Base-by-base conservation (phyloP, 2,797 vertebrate species). In the Okamejei kenojei region DNA sequence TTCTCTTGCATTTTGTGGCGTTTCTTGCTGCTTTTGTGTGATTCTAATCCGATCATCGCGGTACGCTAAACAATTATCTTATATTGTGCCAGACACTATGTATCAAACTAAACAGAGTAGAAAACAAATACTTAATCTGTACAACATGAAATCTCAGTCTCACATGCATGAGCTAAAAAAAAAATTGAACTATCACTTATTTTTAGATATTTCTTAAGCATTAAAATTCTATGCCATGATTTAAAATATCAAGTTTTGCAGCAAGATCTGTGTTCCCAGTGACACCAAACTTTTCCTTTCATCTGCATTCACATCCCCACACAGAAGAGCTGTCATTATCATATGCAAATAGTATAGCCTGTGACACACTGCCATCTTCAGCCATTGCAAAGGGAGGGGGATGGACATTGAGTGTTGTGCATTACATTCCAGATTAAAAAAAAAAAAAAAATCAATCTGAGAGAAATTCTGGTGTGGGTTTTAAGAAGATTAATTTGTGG, bases 341-440 rank as follows among this genome's bases (percentile, higher is more conserved):
- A 88, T 88, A 68, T 88, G 84, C 35, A 88, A 88, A 88, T 88
- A 88, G 21, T 68, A 68, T 88, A 68, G 17, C 63, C 84, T 65
- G 82, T 63, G 63, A 88, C 84, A 88, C 63, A 65, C 38, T 88
- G 84, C 84, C 84, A 88, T 63, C 84, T 88, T 88, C 84, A 88
- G 84, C 68, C 63, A 68, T 8, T 88, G 17, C 84, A 88, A 68
- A 54, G 63, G 58, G 82, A 29, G 58, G n/a, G 1, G 8, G 58
- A 19, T 88, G 63, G 84, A 23, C 63, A 35, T 17, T 10, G 0
- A 21, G n/a, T 68, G 61, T 35, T 3, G 21, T 29, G 23, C 84
- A 88, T 35, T 65, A 7, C 15, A 68, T 88, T 35, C 35, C 7
- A 88, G 29, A 65, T 88, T 86, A 35, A 38, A 38, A 38, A 65